phyloP scores from a whole-genome alignment of 2,113 vertebrate species.

The Bambusicola thoracicus region DNA sequence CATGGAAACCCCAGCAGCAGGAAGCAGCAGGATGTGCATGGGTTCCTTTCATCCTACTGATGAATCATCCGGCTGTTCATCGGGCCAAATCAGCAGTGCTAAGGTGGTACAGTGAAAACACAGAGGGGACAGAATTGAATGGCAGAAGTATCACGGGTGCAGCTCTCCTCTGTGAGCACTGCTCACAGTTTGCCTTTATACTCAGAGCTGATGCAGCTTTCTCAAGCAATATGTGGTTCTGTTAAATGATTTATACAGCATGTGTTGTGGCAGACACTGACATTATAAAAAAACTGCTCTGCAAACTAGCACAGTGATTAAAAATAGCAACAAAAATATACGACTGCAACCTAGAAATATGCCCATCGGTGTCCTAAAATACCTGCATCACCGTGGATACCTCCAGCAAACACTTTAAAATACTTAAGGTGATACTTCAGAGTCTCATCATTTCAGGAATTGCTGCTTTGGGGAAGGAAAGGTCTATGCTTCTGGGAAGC shows the following conservation, averaged over 20 bases:
- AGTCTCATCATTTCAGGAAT: not conserved
- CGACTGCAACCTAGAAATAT: not conserved
- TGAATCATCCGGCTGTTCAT: too few species aligned
- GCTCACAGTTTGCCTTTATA: not conserved
- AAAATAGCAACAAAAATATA: slow-evolving; percentile 54
- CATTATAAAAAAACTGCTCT: not conserved
- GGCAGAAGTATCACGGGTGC: not conserved
- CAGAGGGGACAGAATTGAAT: not conserved
- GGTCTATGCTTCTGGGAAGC: slow-evolving; percentile 1
- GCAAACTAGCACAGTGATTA: not conserved
- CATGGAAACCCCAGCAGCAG: not conserved
- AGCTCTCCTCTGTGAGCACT: not conserved
- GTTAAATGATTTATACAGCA: not conserved
- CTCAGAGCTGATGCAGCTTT: not conserved
- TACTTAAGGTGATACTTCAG: not conserved
- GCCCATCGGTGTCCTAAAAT: slow-evolving; percentile 11
- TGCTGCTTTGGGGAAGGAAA: not conserved
- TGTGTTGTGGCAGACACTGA: not conserved
- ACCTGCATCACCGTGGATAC: not conserved
- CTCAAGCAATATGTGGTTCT: not conserved
- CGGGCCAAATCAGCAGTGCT: not conserved
- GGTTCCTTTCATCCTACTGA: not conserved
- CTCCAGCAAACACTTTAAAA: not conserved
- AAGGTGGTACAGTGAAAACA: not conserved
- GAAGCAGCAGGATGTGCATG: not conserved